These are phyloP conservation scores for Pyrgilauda ruficollis DNA, from an alignment of 2,113 vertebrate species.

Conservation along the genomic window DNA sequence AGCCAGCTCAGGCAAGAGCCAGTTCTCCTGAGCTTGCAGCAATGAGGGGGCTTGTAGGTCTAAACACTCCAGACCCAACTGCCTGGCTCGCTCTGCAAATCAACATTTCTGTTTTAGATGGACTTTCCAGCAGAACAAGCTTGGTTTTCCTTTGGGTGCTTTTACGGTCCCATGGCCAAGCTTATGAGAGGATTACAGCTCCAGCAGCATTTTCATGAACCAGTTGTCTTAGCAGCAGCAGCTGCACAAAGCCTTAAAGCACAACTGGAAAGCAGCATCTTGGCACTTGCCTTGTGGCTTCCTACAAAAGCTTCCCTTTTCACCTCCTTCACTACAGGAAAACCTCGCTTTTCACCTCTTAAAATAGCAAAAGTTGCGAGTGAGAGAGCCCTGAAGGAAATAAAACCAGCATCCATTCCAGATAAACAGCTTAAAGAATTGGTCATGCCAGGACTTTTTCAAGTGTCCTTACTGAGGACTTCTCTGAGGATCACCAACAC, in stretches of 20 bases:
- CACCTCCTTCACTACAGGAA: neutral
- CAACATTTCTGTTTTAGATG: neutral
- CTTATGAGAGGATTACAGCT: neutral
- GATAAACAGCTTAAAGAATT: neutral
- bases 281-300: neutral
- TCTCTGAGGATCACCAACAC: neutral
- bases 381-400: neutral
- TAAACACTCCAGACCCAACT: accelerated
- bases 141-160: neutral
- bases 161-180: neutral
- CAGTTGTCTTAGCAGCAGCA: neutral
- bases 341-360: neutral
- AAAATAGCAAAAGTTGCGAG: neutral
- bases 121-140: neutral
- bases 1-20: neutral
- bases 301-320: neutral
- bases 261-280: neutral
- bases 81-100: neutral
- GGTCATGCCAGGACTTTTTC: accelerated
- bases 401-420: neutral
- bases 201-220: neutral
- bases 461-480: neutral
- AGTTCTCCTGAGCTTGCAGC: neutral
- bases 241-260: neutral
- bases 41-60: neutral